A percentile compares a stretch with the other conserved stretches of the same genome.
These are phyloP conservation scores for Cyanoderma ruficeps DNA, from an alignment of 2,113 vertebrate species.

Conservation along the genomic window DNA sequence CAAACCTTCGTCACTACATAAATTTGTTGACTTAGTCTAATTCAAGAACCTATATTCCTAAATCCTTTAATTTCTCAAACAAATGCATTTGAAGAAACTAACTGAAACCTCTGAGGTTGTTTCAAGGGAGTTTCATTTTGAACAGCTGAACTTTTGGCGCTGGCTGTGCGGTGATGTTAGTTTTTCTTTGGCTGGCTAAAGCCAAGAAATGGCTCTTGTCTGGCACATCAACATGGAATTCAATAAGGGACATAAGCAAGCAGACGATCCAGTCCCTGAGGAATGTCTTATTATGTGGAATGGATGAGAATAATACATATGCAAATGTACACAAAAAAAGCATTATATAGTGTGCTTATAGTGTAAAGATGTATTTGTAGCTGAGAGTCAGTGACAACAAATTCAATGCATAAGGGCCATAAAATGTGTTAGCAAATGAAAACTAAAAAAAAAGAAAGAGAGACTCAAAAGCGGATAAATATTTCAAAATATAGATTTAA, in stretches of 20 bases:
- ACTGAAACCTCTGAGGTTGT: neutral
- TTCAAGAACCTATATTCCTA: neutral
- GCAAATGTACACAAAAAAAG: neutral
- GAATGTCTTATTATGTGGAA: neutral
- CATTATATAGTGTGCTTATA: neutral
- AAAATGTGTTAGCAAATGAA: neutral
- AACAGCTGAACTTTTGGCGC: neutral
- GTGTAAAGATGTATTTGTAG: neutral
- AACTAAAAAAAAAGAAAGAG: neutral
- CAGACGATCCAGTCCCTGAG: neutral
- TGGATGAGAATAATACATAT: neutral
- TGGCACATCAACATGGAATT: neutral
- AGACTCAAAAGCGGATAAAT: neutral
- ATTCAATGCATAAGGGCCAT: neutral
- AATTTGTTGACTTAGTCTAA: neutral
- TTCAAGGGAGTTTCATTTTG: neutral
- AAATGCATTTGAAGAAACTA: neutral
- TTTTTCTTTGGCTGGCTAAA: neutral
- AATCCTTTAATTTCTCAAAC: neutral
- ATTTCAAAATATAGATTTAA: neutral
- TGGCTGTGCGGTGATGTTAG: neutral
- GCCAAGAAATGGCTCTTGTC: neutral
- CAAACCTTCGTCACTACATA: neutral
- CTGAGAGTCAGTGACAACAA: neutral
- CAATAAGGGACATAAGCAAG: neutral